Evolutionary conservation across 2,888 invertebrate species (phyloP).

Genomic region (Orgyia antiqua): DNA sequence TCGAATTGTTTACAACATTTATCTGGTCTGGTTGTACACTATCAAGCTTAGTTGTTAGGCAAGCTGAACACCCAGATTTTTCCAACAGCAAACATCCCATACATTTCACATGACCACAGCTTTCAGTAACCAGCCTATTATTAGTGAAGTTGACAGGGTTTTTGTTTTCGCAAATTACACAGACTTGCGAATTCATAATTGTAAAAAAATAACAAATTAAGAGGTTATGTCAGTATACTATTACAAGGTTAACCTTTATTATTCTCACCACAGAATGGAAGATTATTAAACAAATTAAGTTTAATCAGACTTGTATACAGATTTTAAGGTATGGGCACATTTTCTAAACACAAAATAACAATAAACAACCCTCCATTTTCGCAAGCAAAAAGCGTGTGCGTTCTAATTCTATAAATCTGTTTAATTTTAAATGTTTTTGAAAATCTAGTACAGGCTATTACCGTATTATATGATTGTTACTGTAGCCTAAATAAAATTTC

Average conservation of each 20-base stretch:
- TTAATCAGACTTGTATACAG: conserved; percentile 2
- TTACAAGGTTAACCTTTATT: conserved; percentile 6
- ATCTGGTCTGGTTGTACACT: conserved; percentile 18
- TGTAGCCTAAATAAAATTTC: no score
- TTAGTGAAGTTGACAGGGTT: conserved; percentile 73
- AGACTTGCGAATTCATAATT: conserved; percentile 67
- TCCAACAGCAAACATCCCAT: conserved; percentile 84
- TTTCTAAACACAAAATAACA: conserved; percentile 15
- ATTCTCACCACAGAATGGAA: conserved; percentile 18
- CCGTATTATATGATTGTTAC: no score
- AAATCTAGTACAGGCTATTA: no score
- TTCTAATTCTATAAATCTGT: conserved; percentile 7
- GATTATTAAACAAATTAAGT: not conserved
- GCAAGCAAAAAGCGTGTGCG: conserved; percentile 21
- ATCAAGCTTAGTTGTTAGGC: conserved; percentile 37
- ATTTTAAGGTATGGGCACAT: conserved; percentile 7
- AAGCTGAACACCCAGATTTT: conserved; percentile 80
- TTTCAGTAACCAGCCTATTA: conserved; percentile 83
- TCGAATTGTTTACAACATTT: conserved; percentile 20
- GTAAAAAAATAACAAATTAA: conserved; percentile 36
- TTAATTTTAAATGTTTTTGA: not conserved
- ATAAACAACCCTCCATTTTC: conserved; percentile 17
- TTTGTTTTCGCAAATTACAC: conserved; percentile 79
- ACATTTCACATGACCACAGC: conserved; percentile 87
- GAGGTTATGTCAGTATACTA: conserved; percentile 30